A percentile compares a stretch with the other conserved stretches of the same genome.
phyloP scores from a whole-genome alignment of 2,888 invertebrate species.

The Eupithecia dodoneata region DNA sequence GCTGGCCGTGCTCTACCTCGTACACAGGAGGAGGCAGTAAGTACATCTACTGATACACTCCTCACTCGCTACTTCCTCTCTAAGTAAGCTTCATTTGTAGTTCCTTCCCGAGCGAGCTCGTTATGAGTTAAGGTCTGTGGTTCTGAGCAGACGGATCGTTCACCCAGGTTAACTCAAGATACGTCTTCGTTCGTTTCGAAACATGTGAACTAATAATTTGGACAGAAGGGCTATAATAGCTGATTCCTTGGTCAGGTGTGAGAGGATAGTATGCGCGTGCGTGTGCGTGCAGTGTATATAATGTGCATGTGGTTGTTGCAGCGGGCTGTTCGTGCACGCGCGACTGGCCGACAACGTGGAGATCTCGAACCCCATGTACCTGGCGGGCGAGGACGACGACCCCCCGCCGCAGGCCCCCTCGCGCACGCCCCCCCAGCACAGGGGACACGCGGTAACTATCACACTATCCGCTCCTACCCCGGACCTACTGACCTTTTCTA shows the following conservation, averaged over 20 bases:
- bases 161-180: no score
- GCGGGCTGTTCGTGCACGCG: conserved; percentile 90
- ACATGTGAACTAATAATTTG: no score
- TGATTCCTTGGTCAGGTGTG: no score
- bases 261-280: no score
- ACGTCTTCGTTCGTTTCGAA: no score
- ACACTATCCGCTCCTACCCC: background rate
- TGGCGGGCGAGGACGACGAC: conserved; percentile 87
- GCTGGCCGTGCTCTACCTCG: conserved; percentile 58
- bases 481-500: no score
- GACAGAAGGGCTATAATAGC: no score
- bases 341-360: conserved; percentile 93
- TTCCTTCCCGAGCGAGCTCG: no score
- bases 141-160: no score
- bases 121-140: no score
- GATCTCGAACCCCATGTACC: conserved; percentile 94
- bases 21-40: conserved; percentile 71
- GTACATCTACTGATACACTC: background rate
- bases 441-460: conserved; percentile 5
- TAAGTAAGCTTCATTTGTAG: background rate
- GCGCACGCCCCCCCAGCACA: conserved; percentile 35
- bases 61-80: background rate
- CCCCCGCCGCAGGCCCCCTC: conserved; percentile 36
- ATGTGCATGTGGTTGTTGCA: conserved; percentile 48
- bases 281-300: background rate